Conservation (phyloP, 2,113 vertebrate species). For the Passerina amoena region DNA sequence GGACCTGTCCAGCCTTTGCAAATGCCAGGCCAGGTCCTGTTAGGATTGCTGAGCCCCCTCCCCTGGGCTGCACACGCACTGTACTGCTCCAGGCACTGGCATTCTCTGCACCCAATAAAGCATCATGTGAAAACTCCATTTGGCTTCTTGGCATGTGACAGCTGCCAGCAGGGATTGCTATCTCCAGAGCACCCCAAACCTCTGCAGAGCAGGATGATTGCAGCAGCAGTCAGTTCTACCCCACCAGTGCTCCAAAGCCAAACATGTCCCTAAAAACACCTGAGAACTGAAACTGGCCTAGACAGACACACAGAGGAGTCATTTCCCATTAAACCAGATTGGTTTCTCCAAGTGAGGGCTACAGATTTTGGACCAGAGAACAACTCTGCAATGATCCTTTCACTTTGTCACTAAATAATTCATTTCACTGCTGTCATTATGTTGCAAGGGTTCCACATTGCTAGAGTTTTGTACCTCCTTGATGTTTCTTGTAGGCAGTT, state of each 20-base stretch:
- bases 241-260: background rate
- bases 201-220: background rate
- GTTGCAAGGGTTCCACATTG: too few species aligned
- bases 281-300: background rate
- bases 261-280: background rate
- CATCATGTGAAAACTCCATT: background rate
- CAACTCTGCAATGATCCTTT: background rate
- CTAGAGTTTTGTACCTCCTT: too few species aligned
- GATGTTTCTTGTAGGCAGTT: too few species aligned
- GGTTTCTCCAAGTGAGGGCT: background rate
- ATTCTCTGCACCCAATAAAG: slow-evolving; percentile 32
- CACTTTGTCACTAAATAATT: background rate
- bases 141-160: background rate
- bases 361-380: background rate
- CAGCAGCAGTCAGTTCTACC: background rate
- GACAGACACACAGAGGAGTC: background rate
- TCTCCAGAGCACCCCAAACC: background rate
- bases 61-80: background rate
- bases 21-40: background rate
- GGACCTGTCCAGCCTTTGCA: background rate
- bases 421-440: too few species aligned
- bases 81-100: background rate
- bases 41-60: background rate
- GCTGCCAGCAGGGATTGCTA: background rate
- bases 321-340: background rate